These are phyloP conservation scores for Protonibea diacanthus DNA, from an alignment of 2,797 vertebrate genomes.

Conservation along the genomic window DNA sequence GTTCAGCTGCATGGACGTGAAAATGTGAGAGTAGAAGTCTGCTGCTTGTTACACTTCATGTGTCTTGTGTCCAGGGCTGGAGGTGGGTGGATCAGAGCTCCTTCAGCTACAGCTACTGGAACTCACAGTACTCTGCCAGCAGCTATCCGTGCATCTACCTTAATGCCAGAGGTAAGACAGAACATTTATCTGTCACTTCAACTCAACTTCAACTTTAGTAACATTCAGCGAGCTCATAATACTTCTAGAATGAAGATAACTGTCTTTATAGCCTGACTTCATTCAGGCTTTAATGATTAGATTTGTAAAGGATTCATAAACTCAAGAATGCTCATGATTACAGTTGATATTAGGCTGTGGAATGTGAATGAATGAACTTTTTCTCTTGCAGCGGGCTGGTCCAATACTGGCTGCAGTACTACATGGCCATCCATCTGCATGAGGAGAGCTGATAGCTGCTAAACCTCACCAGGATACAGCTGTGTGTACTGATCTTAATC, in stretches of 20 bases:
- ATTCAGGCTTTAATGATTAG: too few relatives aligned
- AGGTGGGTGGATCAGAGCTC: conserved; percentile 8
- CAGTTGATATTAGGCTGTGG: neutral
- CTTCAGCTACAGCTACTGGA: neutral
- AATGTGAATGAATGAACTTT: neutral
- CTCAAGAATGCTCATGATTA: neutral
- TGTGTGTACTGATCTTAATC: neutral
- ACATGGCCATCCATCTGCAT: neutral
- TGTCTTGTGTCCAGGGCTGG: conserved; percentile 10
- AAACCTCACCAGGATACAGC: neutral
- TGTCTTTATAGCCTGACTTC: too few relatives aligned
- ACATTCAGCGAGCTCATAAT: neutral
- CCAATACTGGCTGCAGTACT: neutral
- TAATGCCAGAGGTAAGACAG: neutral
- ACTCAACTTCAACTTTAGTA: neutral
- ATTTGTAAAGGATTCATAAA: neutral
- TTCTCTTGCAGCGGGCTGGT: conserved; percentile 7
- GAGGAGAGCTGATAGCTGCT: neutral
- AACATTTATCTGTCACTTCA: neutral
- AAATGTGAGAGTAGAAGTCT: neutral
- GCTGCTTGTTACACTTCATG: neutral
- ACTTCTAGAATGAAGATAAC: too few relatives aligned
- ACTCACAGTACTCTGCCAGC: neutral
- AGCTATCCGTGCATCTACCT: neutral
- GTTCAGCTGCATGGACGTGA: neutral